phyloP scores from a whole-genome alignment of 1,140 invertebrate species.

The Macrobrachium nipponense region DNA sequence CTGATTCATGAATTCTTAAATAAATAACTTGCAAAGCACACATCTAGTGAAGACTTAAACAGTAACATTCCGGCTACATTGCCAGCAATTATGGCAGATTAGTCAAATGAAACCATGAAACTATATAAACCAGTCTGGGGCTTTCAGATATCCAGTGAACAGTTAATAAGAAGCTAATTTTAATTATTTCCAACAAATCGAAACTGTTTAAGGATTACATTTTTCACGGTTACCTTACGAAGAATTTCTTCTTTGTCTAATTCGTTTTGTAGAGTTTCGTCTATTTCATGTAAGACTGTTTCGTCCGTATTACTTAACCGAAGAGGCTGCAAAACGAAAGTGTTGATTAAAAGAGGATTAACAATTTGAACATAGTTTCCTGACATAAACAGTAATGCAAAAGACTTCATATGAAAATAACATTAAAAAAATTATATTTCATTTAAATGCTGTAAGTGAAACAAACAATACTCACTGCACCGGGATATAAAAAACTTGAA shows the following conservation, averaged over 20 bases:
- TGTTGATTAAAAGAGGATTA: background rate
- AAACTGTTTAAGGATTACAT: background rate
- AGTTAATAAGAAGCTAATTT: background rate
- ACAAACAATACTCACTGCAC: constrained; percentile 76
- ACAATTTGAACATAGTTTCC: background rate
- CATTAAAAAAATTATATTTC: background rate
- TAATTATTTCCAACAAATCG: background rate
- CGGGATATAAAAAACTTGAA: constrained; percentile 93
- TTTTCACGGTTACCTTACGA: constrained; percentile 74
- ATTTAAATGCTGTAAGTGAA: background rate
- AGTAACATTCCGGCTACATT: no score
- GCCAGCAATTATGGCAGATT: no score
- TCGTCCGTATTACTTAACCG: constrained; percentile 87
- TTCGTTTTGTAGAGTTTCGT: constrained; percentile 84
- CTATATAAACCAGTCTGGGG: no score
- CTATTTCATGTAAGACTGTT: constrained; percentile 87
- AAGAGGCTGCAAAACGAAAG: constrained; percentile 75
- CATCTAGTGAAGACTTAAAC: no score
- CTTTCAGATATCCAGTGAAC: no score
- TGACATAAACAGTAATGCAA: no score
- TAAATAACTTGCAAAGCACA: background rate
- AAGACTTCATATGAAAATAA: no score
- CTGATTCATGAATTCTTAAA: background rate
- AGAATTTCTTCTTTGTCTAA: constrained; percentile 90
- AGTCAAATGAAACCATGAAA: no score